Evolutionary conservation across 1,140 invertebrate species (phyloP), one percentile per base, ranked within the genome.

Genomic region (Medauroidea extradentata): DNA sequence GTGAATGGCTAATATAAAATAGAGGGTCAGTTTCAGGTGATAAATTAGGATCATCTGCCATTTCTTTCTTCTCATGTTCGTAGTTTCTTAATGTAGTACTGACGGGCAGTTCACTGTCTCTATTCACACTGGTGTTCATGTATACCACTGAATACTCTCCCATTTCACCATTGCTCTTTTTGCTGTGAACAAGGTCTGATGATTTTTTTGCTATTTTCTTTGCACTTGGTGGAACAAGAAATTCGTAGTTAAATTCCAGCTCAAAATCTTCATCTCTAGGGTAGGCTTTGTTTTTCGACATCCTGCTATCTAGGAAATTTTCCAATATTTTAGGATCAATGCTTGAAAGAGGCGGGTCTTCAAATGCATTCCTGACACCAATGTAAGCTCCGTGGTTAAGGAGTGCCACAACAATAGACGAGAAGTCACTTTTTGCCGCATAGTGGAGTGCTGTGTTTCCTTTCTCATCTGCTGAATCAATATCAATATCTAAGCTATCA

Each of bases 381-480:
- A 91, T 77, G 65, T 86, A 89, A 21, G 88, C 85, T 18, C 89
- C 88, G 54, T 79, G 78, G 23, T 80, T 72, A 2, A 92, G 69
- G 18, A 92, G 68, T 19, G 81, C 70, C 38, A 82, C 69, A 3
- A 86, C 79, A 0, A 81, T 83, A 41, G 83, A 75, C 23, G 73
- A 69, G 62, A 85, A 81, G 9, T 82, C 82, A 63, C 83, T 83
- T 67, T 83, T 83, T 11, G 86, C 84, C 1, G 92, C 91, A 70
- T 92, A 93, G 73, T 94, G 90, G 11, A 94, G 74, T 0, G 89
- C 82, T 13, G 88, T 88, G 63, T 91, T 91, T 13, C 85, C 83
- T 63, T 85, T 86, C 1, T 78, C 75, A 70, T 91, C 89, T 9
- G 70, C 65, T 60, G 79, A 79, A 68, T 92, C 90, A 0, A 91